A percentile compares a stretch with the other conserved stretches of the same genome.
Conservation (phyloP, 2,888 invertebrate genomes). For the Perizoma affinitatum region DNA sequence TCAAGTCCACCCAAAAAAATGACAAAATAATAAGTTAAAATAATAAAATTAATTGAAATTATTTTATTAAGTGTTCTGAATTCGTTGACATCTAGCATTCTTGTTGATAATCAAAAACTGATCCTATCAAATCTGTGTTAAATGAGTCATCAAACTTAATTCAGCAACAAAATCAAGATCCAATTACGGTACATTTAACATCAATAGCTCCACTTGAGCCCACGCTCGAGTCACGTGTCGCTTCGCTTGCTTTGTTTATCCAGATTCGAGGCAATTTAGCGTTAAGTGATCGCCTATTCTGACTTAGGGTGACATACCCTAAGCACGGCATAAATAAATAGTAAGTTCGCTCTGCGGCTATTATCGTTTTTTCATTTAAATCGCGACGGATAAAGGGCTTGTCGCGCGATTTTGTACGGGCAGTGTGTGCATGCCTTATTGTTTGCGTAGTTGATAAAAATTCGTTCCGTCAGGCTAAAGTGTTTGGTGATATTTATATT, state of each 20-base stretch:
- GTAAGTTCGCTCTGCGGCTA: slow-evolving; percentile 12
- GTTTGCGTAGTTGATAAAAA: slow-evolving; percentile 62
- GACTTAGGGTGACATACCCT: slow-evolving; percentile 60
- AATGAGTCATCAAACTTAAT: slow-evolving; percentile 52
- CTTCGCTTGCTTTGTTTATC: slow-evolving; percentile 68
- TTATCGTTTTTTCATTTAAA: slow-evolving; percentile 57
- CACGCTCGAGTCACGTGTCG: slow-evolving; percentile 63
- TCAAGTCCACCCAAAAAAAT: too few relatives aligned
- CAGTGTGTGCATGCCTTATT: slow-evolving; percentile 60
- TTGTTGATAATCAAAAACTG: slow-evolving; percentile 3
- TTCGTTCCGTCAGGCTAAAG: slow-evolving; percentile 64
- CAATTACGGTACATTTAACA: slow-evolving; percentile 78
- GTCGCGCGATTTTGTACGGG: slow-evolving; percentile 61
- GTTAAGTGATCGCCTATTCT: slow-evolving; percentile 67
- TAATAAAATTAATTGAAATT: too few relatives aligned
- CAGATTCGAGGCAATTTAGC: slow-evolving; percentile 75
- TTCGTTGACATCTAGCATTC: background rate
- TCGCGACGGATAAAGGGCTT: slow-evolving; percentile 60
- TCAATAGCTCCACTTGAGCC: slow-evolving; percentile 62
- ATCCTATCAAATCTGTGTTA: slow-evolving; percentile 21
- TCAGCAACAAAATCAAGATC: slow-evolving; percentile 68
- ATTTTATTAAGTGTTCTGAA: too few relatives aligned
- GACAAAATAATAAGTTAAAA: too few relatives aligned
- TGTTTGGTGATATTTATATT: slow-evolving; percentile 47
- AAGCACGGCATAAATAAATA: slow-evolving; percentile 27